A percentile compares a stretch with the other conserved stretches of the same genome.
Conservation (phyloP, 2,888 invertebrate species). For the Hartigia nigra region DNA sequence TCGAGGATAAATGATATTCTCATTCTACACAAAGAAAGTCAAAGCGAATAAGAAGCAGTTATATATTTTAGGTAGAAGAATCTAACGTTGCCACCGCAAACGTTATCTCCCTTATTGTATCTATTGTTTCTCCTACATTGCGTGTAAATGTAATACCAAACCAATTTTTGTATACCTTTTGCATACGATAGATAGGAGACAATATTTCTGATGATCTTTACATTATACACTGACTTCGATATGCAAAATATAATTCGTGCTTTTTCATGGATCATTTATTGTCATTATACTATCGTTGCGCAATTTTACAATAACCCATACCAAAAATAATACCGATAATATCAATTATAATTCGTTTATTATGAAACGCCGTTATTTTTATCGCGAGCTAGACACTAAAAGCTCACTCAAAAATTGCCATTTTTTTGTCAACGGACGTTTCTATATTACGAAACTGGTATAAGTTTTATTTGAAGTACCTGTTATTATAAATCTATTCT, state of each 20-base stretch:
- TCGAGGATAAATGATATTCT: not conserved
- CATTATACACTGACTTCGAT: not conserved
- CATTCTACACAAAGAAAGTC: not conserved
- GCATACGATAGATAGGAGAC: slow-evolving; percentile 17
- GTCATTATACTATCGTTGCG: not conserved
- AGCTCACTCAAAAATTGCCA: too few species aligned
- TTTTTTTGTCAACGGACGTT: too few species aligned
- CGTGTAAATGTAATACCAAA: slow-evolving; percentile 27
- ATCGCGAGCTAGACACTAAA: not conserved
- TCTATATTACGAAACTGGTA: too few species aligned
- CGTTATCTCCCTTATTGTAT: slow-evolving; percentile 13
- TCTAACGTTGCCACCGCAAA: not conserved
- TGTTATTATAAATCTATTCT: not conserved
- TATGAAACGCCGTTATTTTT: not conserved
- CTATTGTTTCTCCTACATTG: slow-evolving; percentile 23
- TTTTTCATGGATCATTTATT: not conserved
- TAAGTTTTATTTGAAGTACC: not conserved
- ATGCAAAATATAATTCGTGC: not conserved
- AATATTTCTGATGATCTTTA: slow-evolving; percentile 31
- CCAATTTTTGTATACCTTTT: not conserved
- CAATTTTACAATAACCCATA: not conserved
- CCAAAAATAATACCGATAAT: not conserved
- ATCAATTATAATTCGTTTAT: not conserved
- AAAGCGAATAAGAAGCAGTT: not conserved
- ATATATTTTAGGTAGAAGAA: not conserved